Evolutionary conservation across 2,888 invertebrate genomes (phyloP), one percentile per base, ranked within the genome.

Genomic region (Euplagia quadripunctaria): DNA sequence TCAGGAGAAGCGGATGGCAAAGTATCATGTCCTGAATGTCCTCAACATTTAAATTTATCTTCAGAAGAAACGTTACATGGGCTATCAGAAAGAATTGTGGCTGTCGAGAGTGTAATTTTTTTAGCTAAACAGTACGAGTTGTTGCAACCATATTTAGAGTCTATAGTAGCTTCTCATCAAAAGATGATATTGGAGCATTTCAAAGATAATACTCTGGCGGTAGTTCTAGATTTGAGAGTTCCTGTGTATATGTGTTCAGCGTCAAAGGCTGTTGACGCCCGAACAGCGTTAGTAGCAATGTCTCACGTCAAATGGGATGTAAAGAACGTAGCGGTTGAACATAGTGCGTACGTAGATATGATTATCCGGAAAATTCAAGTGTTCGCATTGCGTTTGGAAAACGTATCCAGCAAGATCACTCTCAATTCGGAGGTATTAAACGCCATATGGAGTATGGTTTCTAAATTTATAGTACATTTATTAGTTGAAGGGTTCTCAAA

Each of bases 231-330:
- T 93, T 93, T 99, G 72, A 96, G 99, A 43, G 97, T 97, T 84
- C 99, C 99, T 0, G 97, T 99, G 14, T 99, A 99, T 88, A 98
- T 98, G 96, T 97, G 98, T 75, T 98, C 99, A 0, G 97, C 98
- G 0, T 97, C 98, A 0, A 97, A 97, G 87, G 96, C 97, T 0
- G 97, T 99, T 11, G 98, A 99, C 89, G 97, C 98, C 9, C 96
- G 97, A 61, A 96, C 97, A 20, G 97, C 98, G 51, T 93, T 99
- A 12, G 96, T 97, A 76, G 97, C 97, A n/a, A 99, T 99, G 98
- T 97, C 98, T 72, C 97, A 97, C 93, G 99, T 99, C 0, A 98
- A 98, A 91, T 99, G 99, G 99, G 97, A 99, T 93, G 97, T 99
- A 75, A 98, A 98, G 96, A 99, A 98, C 86, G 98, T 99, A 0